Evolutionary conservation across 2,113 vertebrate genomes (phyloP).

Genomic region (Peromyscus polionotus): DNA sequence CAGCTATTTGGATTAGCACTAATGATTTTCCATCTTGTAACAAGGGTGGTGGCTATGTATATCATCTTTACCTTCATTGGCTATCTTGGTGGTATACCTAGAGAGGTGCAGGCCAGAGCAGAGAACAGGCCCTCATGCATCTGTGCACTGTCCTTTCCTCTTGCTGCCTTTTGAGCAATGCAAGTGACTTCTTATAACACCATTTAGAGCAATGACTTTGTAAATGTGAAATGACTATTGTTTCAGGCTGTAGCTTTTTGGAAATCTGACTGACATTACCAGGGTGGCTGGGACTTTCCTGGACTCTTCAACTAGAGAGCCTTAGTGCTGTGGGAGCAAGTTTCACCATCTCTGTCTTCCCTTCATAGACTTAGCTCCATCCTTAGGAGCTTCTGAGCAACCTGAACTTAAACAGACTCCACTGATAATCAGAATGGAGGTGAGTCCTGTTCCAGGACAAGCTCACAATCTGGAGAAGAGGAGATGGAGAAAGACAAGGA

Average conservation of each 20-base stretch:
- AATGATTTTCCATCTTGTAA: not conserved
- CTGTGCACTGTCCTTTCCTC: not conserved
- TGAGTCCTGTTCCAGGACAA: not conserved
- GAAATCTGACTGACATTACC: not conserved
- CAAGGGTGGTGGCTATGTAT: not conserved
- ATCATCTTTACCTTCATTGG: not conserved
- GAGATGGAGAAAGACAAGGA: not conserved
- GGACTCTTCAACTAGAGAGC: not conserved
- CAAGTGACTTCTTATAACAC: not conserved
- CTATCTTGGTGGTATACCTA: not conserved
- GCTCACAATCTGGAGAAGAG: not conserved
- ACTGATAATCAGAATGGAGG: not conserved
- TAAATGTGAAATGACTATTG: not conserved
- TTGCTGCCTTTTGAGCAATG: not conserved
- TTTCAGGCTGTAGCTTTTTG: not conserved
- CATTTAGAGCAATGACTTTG: not conserved
- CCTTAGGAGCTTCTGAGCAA: not conserved
- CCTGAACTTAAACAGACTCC: not conserved
- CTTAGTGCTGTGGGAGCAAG: not conserved
- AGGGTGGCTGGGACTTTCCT: not conserved
- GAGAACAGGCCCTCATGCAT: not conserved
- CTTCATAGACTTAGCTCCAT: not conserved
- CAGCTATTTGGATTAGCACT: slow-evolving; percentile 34
- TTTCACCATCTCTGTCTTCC: not conserved
- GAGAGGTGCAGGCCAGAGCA: not conserved